Evolutionary conservation across 2,797 vertebrate genomes (phyloP).

Genomic region (Percopsis omiscomaycus): DNA sequence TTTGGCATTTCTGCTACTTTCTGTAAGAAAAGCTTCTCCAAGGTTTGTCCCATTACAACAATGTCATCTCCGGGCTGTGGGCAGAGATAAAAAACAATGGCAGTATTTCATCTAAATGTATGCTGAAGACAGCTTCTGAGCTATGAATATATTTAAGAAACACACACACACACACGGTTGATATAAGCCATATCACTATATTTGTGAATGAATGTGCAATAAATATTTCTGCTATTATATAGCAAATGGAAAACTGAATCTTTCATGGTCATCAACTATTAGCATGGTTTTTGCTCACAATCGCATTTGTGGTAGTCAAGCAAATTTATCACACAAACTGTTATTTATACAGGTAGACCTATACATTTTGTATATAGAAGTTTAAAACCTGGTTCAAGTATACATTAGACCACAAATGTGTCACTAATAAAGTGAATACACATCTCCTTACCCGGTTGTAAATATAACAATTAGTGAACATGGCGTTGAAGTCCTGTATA

Average conservation of each 20-base stretch:
- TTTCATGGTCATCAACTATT: too few relatives aligned
- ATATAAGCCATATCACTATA: neutral
- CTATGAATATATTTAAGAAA: too few relatives aligned
- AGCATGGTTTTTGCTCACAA: too few relatives aligned
- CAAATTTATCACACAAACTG: neutral
- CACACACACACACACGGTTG: too few relatives aligned
- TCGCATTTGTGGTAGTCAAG: too few relatives aligned
- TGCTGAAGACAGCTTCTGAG: too few relatives aligned
- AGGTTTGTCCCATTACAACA: conserved; percentile 89
- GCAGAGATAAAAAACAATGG: neutral
- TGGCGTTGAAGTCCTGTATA: conserved; percentile 87
- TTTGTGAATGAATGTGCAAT: neutral
- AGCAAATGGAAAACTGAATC: neutral
- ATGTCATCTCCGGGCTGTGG: conserved; percentile 88
- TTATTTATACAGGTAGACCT: neutral
- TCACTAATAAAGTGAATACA: neutral
- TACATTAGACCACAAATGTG: neutral
- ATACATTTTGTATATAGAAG: too few relatives aligned
- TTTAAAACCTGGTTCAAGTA: too few relatives aligned
- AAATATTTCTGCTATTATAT: neutral
- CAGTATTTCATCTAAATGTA: neutral
- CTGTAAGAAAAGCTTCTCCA: conserved; percentile 89
- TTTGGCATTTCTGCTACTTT: conserved; percentile 86
- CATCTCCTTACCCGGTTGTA: conserved; percentile 87
- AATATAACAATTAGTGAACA: conserved; percentile 93